phyloP scores from a whole-genome alignment of 2,888 invertebrate species.

The Arrhopalites spinosus region DNA sequence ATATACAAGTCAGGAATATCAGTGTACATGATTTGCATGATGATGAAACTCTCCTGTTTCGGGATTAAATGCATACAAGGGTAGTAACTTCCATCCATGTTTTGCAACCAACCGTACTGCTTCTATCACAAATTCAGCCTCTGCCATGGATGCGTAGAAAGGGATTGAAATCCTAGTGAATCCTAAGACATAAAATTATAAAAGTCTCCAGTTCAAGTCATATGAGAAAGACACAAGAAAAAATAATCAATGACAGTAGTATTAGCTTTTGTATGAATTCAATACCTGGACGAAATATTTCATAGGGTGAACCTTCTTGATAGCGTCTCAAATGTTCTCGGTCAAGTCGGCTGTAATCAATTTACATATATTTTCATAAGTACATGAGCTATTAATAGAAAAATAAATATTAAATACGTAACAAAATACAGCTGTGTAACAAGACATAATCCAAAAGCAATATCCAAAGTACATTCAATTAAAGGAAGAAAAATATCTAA shows the following conservation, averaged over 20 bases:
- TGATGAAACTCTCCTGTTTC: conserved; percentile 91
- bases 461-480: no score
- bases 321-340: conserved; percentile 63
- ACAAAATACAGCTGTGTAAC: no score
- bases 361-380: neutral
- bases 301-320: conserved; percentile 65
- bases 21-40: conserved; percentile 69
- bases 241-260: neutral
- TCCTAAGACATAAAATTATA: conserved; percentile 63
- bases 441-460: no score
- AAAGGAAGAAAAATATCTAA: no score
- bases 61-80: conserved; percentile 83
- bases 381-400: neutral
- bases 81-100: conserved; percentile 85
- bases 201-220: neutral
- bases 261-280: neutral
- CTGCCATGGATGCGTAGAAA: conserved; percentile 79
- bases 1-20: neutral
- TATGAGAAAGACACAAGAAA: neutral
- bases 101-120: conserved; percentile 85
- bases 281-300: conserved; percentile 77
- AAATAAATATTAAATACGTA: neutral
- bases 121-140: conserved; percentile 79
- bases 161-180: conserved; percentile 84
- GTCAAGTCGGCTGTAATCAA: conserved; percentile 62